Evolutionary conservation across 2,113 vertebrate genomes (phyloP).

Genomic region (Gymnogyps californianus): DNA sequence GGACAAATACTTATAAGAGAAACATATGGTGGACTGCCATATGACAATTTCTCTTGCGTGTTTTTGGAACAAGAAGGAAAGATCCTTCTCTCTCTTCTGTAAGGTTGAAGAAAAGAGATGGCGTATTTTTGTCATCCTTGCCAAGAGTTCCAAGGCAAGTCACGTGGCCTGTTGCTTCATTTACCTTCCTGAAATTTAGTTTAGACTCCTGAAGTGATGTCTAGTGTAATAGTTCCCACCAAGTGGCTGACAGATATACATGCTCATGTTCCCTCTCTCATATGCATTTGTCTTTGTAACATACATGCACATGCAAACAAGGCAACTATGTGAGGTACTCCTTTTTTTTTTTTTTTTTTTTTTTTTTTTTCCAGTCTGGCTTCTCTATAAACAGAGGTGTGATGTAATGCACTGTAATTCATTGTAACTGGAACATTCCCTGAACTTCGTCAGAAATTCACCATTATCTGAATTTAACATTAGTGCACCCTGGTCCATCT

Average conservation of each 20-base stretch:
- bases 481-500: background rate
- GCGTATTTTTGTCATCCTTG: background rate
- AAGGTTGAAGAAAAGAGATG: background rate
- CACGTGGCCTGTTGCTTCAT: background rate
- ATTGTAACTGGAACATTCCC: background rate
- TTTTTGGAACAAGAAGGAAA: background rate
- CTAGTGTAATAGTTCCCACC: background rate
- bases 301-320: background rate
- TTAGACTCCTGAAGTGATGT: background rate
- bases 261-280: background rate
- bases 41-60: background rate
- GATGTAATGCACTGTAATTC: background rate
- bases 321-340: background rate
- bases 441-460: background rate
- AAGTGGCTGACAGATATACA: background rate
- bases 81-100: background rate
- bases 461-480: background rate
- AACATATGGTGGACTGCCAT: background rate
- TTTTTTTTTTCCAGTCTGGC: background rate
- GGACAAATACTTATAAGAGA: background rate
- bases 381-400: background rate
- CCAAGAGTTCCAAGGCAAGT: background rate
- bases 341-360: background rate
- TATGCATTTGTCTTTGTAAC: background rate
- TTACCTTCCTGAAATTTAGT: background rate